Percentiles rank a stretch among this genome's conserved stretches.
Conservation (phyloP, 64 coral and sea anemone genomes). For the Trachythela sp. region DNA sequence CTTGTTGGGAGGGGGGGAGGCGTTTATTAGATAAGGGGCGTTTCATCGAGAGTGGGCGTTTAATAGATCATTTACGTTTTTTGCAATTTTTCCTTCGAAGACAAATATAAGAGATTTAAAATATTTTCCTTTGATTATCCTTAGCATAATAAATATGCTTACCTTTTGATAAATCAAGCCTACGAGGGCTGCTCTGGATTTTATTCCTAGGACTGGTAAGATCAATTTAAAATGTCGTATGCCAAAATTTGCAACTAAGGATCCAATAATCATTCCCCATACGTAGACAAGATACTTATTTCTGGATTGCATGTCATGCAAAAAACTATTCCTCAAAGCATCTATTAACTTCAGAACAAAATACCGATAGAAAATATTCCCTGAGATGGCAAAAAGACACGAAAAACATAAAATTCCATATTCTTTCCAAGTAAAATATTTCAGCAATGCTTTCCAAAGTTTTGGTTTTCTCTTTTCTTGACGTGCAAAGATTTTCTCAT, state of each 20-base stretch:
- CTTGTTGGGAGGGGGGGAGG: no score
- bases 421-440: not conserved
- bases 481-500: not conserved
- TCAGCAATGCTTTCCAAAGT: not conserved
- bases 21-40: no score
- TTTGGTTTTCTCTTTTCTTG: not conserved
- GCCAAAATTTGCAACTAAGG: not conserved
- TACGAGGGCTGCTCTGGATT: not conserved
- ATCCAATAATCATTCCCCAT: not conserved
- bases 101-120: no score
- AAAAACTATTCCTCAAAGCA: not conserved
- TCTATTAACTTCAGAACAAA: not conserved
- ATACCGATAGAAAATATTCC: not conserved
- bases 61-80: no score
- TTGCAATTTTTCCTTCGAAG: no score
- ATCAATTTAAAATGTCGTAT: not conserved
- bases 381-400: not conserved
- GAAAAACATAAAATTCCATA: not conserved
- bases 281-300: not conserved
- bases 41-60: no score
- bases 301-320: not conserved
- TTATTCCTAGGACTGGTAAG: not conserved
- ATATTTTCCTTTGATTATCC: no score
- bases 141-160: no score
- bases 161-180: not conserved